These are phyloP conservation scores for Zhengitettix transpicula DNA, from an alignment of 2,888 invertebrate species.

Conservation along the genomic window DNA sequence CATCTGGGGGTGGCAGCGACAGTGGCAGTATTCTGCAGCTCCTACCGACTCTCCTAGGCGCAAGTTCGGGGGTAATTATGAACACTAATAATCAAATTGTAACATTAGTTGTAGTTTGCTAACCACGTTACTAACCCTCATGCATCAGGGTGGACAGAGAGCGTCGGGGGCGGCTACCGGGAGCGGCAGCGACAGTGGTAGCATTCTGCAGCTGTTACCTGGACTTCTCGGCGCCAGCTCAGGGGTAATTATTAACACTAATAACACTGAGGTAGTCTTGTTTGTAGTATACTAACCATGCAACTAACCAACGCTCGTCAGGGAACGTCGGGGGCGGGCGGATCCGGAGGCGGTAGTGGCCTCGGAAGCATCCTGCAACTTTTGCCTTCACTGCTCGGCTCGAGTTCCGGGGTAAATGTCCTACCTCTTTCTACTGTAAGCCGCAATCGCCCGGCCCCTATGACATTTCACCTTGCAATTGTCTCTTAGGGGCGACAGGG, in stretches of 20 bases:
- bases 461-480: no score
- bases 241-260: not conserved
- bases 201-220: slow-evolving; percentile 1
- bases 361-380: not conserved
- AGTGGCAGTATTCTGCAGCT: slow-evolving; percentile 1
- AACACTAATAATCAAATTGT: no score
- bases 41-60: slow-evolving; percentile 2
- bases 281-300: no score
- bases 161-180: not conserved
- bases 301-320: no score
- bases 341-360: slow-evolving; percentile 2
- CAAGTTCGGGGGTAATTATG: not conserved
- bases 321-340: no score
- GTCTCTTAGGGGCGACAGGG: not conserved
- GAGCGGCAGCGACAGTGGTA: slow-evolving; percentile 1
- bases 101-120: not conserved
- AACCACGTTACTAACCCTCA: not conserved
- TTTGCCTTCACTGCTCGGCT: slow-evolving; percentile 2
- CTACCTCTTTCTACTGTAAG: not conserved
- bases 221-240: not conserved
- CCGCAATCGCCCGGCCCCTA: no score
- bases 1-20: slow-evolving; percentile 1
- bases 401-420: slow-evolving; percentile 6
- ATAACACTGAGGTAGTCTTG: no score
- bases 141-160: not conserved